A percentile compares a stretch with the other conserved stretches of the same genome.
These are phyloP conservation scores for Dasypogon diadema DNA, from an alignment of 2,888 invertebrate genomes.

Conservation along the genomic window DNA sequence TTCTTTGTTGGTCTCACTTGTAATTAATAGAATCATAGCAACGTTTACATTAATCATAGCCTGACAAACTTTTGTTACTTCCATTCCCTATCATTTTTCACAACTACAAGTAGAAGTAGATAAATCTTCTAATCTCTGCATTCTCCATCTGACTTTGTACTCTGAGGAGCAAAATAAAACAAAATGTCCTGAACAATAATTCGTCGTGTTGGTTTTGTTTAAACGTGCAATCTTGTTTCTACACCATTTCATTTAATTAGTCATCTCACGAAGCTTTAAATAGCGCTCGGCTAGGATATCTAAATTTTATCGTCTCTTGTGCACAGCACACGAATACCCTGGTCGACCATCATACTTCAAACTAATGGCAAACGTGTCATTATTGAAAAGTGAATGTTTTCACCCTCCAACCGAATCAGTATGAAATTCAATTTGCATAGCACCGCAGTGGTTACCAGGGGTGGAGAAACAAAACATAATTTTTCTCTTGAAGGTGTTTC, in stretches of 20 bases:
- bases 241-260: conserved; percentile 58
- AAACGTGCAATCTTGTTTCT: conserved; percentile 58
- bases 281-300: conserved; percentile 18
- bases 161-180: conserved; percentile 4
- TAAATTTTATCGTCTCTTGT: conserved; percentile 31
- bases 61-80: conserved; percentile 16
- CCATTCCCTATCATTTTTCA: conserved; percentile 25
- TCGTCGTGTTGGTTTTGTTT: conserved; percentile 54
- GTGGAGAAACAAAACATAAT: conserved; percentile 13
- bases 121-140: conserved; percentile 43
- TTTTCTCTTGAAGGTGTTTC: conserved; percentile 50
- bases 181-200: conserved; percentile 45
- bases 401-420: background rate
- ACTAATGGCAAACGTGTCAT: conserved; percentile 26
- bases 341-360: too few species aligned
- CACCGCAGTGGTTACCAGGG: background rate
- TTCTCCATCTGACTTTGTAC: conserved; percentile 26
- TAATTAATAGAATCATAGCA: conserved; percentile 23
- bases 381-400: conserved; percentile 27
- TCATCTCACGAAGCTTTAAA: conserved; percentile 39
- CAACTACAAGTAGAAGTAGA: conserved; percentile 30
- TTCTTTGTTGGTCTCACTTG: background rate
- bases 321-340: conserved; percentile 23
- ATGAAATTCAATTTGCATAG: background rate
- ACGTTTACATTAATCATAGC: conserved; percentile 14